Conservation (phyloP, 2,888 invertebrate genomes). For the Ctenicera cuprea region DNA sequence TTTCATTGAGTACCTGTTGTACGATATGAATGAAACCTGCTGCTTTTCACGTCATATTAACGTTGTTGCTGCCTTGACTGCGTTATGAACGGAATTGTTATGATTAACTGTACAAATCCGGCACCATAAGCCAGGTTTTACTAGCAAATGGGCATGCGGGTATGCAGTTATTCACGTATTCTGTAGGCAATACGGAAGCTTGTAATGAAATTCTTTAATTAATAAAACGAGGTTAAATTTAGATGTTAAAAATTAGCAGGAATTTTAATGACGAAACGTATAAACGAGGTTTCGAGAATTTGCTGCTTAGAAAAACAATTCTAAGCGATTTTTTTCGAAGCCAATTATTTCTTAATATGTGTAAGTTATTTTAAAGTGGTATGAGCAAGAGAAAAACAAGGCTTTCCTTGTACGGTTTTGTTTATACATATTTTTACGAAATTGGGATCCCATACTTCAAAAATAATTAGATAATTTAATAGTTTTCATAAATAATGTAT, state of each 20-base stretch:
- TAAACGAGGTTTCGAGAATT: too few species aligned
- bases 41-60: constrained; percentile 27
- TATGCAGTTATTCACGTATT: constrained; percentile 19
- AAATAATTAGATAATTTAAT: too few species aligned
- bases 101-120: constrained; percentile 34
- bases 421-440: too few species aligned
- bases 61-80: background rate
- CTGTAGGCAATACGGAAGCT: background rate
- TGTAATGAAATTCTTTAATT: constrained; percentile 2
- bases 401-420: too few species aligned
- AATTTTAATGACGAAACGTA: too few species aligned
- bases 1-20: constrained; percentile 60
- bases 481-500: too few species aligned
- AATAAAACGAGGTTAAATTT: constrained; percentile 2
- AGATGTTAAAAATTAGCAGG: background rate
- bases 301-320: too few species aligned
- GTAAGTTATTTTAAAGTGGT: too few species aligned
- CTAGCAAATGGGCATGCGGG: constrained; percentile 9
- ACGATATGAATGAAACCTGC: constrained; percentile 57
- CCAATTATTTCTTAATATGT: too few species aligned
- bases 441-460: too few species aligned
- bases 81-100: constrained; percentile 30
- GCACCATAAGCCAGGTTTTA: constrained; percentile 18
- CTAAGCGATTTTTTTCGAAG: too few species aligned
- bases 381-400: too few species aligned